A percentile compares a stretch with the other conserved stretches of the same genome.
These are phyloP conservation scores for Heliconius ismenius DNA, from an alignment of 2,888 invertebrate genomes.

Conservation along the genomic window DNA sequence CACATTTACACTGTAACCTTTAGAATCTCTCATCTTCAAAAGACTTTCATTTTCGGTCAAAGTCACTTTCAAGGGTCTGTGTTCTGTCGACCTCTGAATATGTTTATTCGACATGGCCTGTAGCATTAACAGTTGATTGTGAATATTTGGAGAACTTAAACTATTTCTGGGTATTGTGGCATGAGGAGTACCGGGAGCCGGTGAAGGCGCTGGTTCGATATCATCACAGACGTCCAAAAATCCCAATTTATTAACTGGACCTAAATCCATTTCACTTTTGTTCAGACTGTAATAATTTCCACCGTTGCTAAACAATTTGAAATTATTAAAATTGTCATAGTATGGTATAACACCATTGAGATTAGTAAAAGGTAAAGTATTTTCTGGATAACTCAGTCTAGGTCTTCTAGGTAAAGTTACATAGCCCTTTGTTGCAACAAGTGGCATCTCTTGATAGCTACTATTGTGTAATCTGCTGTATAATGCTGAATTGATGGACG, in stretches of 20 bases:
- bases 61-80: constrained; percentile 65
- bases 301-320: constrained; percentile 91
- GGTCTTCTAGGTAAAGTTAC: constrained; percentile 93
- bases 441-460: constrained; percentile 80
- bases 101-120: constrained; percentile 66
- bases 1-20: constrained; percentile 66
- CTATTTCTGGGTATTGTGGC: constrained; percentile 75
- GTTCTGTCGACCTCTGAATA: constrained; percentile 54
- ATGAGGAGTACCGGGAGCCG: constrained; percentile 79
- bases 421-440: constrained; percentile 87
- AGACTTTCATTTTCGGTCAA: constrained; percentile 67
- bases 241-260: constrained; percentile 76
- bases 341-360: constrained; percentile 78
- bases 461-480: constrained; percentile 83
- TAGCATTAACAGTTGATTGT: constrained; percentile 74
- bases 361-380: constrained; percentile 69
- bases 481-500: constrained; percentile 58
- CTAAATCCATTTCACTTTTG: constrained; percentile 84
- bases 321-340: constrained; percentile 89
- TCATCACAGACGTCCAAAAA: constrained; percentile 77
- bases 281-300: constrained; percentile 89
- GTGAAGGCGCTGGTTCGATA: constrained; percentile 74
- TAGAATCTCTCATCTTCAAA: constrained; percentile 59
- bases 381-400: constrained; percentile 84
- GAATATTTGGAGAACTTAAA: constrained; percentile 78